phyloP scores from a whole-genome alignment of 2,888 invertebrate species.

The Imbricaverruca yamaguchii region DNA sequence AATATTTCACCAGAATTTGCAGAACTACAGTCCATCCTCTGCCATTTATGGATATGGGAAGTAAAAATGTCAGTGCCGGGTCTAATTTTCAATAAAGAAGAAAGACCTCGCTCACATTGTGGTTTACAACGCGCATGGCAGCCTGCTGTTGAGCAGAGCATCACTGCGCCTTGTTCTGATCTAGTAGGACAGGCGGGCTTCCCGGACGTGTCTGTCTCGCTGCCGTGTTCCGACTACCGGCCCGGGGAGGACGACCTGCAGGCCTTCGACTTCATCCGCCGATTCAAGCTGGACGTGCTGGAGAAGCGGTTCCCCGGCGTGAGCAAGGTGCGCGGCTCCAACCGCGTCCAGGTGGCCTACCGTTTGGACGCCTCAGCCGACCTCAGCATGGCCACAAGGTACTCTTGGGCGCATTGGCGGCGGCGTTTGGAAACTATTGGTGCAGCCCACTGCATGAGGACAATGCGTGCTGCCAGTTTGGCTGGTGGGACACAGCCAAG shows the following conservation, averaged over 20 bases:
- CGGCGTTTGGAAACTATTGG: no score
- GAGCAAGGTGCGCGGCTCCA: slow-evolving; percentile 63
- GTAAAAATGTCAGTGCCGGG: no score
- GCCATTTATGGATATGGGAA: no score
- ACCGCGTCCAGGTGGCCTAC: slow-evolving; percentile 69
- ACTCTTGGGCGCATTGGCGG: slow-evolving; percentile 32
- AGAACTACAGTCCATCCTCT: no score
- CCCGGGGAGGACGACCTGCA: slow-evolving; percentile 61
- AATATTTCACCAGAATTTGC: no score
- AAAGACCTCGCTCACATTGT: no score
- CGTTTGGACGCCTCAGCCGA: slow-evolving; percentile 64
- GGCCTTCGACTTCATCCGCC: slow-evolving; percentile 71
- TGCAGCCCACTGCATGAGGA: no score
- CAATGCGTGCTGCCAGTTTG: no score
- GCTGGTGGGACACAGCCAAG: no score
- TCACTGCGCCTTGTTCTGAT: not conserved
- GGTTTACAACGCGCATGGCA: no score
- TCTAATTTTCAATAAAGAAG: no score
- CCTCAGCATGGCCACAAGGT: slow-evolving; percentile 64
- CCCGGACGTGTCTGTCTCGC: not conserved
- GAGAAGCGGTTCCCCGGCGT: slow-evolving; percentile 47
- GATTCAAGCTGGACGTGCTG: slow-evolving; percentile 49
- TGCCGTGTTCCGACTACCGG: slow-evolving; percentile 33
- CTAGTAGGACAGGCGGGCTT: not conserved
- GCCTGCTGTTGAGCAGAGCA: no score